Base-by-base conservation (phyloP, 1,140 invertebrate species). In the Lamellibrachia luymesi region DNA sequence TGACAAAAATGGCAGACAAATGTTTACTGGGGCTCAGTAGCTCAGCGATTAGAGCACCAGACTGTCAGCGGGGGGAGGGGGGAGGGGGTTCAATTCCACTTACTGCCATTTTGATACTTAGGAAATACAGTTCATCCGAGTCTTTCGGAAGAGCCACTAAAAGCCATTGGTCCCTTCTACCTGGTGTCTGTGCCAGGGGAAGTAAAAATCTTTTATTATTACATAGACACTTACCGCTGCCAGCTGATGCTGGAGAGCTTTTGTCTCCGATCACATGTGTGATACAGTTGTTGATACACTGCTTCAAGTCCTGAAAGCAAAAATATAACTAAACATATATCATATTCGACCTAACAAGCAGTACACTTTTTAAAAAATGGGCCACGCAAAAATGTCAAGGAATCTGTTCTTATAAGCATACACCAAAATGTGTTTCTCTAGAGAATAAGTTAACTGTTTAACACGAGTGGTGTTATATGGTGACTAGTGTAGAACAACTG, bases 251-350 rank as follows among this genome's bases (percentile, higher is more conserved):
- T 8, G 91, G 91, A 4, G 91, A 91, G 8, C 50, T 25, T 64
- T 93, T 93, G 49, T 93, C 97, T 13, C 98, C 98, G 94, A 98
- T 97, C 51, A 98, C 97, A 96, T 98, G 98, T 2, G 97, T 97
- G 90, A 98, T 97, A 94, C 98, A 98, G 22, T 97, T 96, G 95
- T 98, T 97, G 96, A 98, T 98, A 80, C 96, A 96, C 10, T 96
- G 95, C 95, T 98, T 98, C 25, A 98, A 95, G 93, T 97, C 97
- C 96, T 97, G 95, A 89, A 93, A 93, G 95, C 94, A 92, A 94
- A 5, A 92, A 92, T 52, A 56, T 80, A 80, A 22, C 25, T 80
- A 80, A 8, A 80, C 64, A 56, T 17, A 56, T 56, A 17, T 56
- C 52, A 1, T 56, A 56, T 56, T 56, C 52, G 17, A 8, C 17